Base-by-base conservation (phyloP, 2,888 invertebrate genomes). In the Athripsodes cinereus region DNA sequence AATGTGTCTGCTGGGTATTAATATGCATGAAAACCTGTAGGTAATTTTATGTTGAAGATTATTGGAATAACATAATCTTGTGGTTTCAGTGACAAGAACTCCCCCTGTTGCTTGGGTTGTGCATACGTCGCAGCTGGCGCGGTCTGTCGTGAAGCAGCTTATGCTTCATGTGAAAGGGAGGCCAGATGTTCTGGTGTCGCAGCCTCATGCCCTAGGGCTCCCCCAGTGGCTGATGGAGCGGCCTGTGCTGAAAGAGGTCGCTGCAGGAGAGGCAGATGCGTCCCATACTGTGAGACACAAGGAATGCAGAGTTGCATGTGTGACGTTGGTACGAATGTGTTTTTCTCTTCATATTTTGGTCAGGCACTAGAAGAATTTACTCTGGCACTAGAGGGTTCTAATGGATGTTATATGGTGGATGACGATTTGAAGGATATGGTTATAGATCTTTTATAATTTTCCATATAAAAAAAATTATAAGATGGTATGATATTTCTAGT, bases 251-350 rank as follows among this genome's bases (percentile, higher is more conserved):
- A 96, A 74, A 85, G 91, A 59, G 96, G 96, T 0, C 88, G 92
- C 68, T 97, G 97, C 70, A 82, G 86, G 54, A 83, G 82, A 68
- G 97, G 97, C n/a, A 87, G 88, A 68, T 97, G 97, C 73, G 84
- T 92, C 67, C 94, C 96, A 0, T 96, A 91, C 74, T 98, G 97
- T 73, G 95, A 97, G 77, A 93, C 92, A 18, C 91, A 92, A 71
- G 90, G 89, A 52, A 79, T 92, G 70, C 92, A 92, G 71, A 94
- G 95, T 71, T 97, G 97, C 80, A 95, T 96, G 90, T 97, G 97
- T 72, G 95, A 96, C 70, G 89, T 90, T 66, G 89, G 92, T 92
- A 74, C 71, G 83, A 72, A 20, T 6, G 26, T 6, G 5, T 10
- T 26, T 26, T 6, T 26, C 10, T 6, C 26, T 26, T 6, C 10